Evolutionary conservation across 2,888 invertebrate genomes (phyloP).

Genomic region (Erebia palarica): DNA sequence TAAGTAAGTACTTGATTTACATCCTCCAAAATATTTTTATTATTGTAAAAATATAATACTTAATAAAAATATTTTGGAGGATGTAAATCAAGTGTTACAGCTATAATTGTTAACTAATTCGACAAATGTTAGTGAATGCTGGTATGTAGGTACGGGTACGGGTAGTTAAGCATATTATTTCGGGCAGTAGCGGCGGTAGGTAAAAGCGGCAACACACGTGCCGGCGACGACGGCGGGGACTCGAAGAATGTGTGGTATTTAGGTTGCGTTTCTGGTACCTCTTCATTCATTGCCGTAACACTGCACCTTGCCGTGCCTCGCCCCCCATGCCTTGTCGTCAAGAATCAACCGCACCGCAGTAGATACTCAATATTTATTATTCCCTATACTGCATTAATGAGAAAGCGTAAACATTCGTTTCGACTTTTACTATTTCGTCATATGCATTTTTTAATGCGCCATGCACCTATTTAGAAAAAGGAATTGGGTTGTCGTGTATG

Average conservation of each 20-base stretch:
- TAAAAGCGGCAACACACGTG: conserved; percentile 72
- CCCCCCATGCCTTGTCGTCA: conserved; percentile 39
- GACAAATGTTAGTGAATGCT: conserved; percentile 35
- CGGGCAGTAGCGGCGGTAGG: conserved; percentile 65
- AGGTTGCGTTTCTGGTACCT: conserved; percentile 80
- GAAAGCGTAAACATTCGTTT: conserved; percentile 58
- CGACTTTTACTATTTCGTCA: conserved; percentile 48
- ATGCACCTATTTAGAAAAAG: not conserved
- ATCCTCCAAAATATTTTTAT: no score
- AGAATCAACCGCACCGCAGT: conserved; percentile 36
- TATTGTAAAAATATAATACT: not conserved
- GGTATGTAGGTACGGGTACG: conserved; percentile 28
- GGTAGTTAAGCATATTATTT: conserved; percentile 43
- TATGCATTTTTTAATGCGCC: conserved; percentile 37
- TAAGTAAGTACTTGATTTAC: not conserved
- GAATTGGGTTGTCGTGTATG: not conserved
- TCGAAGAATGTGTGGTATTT: conserved; percentile 79
- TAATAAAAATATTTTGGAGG: conserved; percentile 2
- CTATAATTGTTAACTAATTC: conserved; percentile 35
- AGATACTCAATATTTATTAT: conserved; percentile 60
- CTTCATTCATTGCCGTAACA: conserved; percentile 79
- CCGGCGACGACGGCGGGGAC: conserved; percentile 63
- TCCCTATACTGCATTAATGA: conserved; percentile 59
- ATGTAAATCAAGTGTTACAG: conserved; percentile 20
- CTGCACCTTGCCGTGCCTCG: conserved; percentile 63